A percentile compares a stretch with the other conserved stretches of the same genome.
Conservation (phyloP, 2,888 invertebrate genomes). For the Ctenicera cuprea region DNA sequence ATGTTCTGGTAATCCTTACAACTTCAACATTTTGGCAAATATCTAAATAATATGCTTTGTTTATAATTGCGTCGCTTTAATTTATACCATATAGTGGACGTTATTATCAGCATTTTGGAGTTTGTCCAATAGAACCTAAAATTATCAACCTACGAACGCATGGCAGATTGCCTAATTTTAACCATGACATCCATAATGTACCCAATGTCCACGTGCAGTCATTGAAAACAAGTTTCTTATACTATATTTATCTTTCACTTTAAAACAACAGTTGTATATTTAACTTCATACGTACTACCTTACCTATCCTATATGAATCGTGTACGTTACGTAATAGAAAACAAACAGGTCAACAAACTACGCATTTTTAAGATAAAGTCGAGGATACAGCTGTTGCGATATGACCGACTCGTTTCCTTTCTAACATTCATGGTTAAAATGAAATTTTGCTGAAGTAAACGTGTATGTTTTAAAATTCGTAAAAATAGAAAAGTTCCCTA, state of each 20-base stretch:
- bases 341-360: slow-evolving; percentile 18
- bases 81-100: background rate
- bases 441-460: no score
- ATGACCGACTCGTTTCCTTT: background rate
- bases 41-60: background rate
- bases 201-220: background rate
- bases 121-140: background rate
- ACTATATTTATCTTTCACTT: background rate
- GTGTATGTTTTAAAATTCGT: no score
- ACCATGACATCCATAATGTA: slow-evolving; percentile 3
- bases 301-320: background rate
- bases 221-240: slow-evolving; percentile 7
- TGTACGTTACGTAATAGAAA: background rate
- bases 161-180: background rate
- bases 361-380: slow-evolving; percentile 1
- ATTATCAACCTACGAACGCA: background rate
- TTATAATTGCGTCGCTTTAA: no score
- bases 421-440: background rate
- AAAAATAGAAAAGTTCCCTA: no score
- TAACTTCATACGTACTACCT: no score
- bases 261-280: background rate
- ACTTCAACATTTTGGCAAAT: no score
- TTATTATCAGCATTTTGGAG: background rate
- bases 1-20: no score
- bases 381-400: background rate